Evolutionary conservation across 2,797 vertebrate genomes (phyloP).

Genomic region (Rallus crepitans): DNA sequence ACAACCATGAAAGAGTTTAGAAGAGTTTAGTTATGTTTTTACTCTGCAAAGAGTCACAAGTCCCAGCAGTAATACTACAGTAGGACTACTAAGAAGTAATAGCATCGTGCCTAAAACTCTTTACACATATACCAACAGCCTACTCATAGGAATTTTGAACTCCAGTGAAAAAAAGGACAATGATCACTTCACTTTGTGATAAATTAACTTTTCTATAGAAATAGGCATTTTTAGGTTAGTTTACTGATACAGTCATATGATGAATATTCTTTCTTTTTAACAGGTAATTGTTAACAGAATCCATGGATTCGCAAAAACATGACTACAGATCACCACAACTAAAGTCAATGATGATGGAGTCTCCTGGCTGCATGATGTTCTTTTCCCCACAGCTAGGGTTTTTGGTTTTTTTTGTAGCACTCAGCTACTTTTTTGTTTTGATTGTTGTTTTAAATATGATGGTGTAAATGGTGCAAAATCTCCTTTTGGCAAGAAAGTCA

Average conservation of each 20-base stretch:
- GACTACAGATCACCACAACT: neutral
- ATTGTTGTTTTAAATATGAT: neutral
- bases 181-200: neutral
- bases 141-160: neutral
- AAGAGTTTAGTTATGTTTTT: neutral
- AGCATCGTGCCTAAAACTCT: neutral
- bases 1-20: neutral
- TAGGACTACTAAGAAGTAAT: neutral
- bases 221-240: neutral
- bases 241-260: neutral
- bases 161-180: neutral
- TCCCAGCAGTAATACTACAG: neutral
- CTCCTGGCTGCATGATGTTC: neutral
- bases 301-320: neutral
- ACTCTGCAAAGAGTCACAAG: neutral
- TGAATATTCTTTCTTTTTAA: neutral
- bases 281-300: neutral
- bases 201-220: neutral
- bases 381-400: neutral
- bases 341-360: neutral
- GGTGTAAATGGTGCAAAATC: neutral
- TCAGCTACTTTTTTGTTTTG: rapidly evolving
- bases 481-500: neutral
- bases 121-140: neutral
- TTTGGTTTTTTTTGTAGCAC: neutral